These are phyloP conservation scores for Palloptera scutellata DNA, from an alignment of 2,888 invertebrate species.

Conservation along the genomic window DNA sequence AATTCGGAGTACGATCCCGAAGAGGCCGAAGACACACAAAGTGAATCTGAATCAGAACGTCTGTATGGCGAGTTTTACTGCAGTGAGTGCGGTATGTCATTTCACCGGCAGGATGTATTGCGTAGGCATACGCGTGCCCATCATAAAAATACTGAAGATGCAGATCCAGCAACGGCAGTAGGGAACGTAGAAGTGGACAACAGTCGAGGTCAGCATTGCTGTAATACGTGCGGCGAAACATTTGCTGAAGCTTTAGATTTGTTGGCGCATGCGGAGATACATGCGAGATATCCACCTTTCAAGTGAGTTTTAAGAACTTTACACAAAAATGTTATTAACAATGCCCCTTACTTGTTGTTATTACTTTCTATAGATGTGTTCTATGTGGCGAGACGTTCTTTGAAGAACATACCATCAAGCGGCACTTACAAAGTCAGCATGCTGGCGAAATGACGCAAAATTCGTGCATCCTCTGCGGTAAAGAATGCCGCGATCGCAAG, in stretches of 20 bases:
- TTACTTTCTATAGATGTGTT: constrained; percentile 66
- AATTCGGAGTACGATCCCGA: constrained; percentile 64
- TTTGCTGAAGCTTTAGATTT: constrained; percentile 80
- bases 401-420: constrained; percentile 71
- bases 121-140: constrained; percentile 73
- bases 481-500: constrained; percentile 74
- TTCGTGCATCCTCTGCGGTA: constrained; percentile 73
- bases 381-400: constrained; percentile 72
- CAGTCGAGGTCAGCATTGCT: constrained; percentile 68
- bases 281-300: constrained; percentile 71
- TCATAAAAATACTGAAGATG: constrained; percentile 40
- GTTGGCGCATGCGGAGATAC: constrained; percentile 80
- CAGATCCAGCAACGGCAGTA: background rate
- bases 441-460: constrained; percentile 71
- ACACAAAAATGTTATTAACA: too few species aligned
- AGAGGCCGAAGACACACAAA: constrained; percentile 63
- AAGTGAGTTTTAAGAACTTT: constrained; percentile 54
- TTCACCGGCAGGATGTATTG: constrained; percentile 79
- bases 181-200: constrained; percentile 42
- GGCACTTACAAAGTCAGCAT: constrained; percentile 71
- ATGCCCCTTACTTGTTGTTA: background rate
- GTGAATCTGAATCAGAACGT: constrained; percentile 68
- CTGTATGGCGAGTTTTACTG: constrained; percentile 72
- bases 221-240: constrained; percentile 81
- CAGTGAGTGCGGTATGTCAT: constrained; percentile 79